Conservation (phyloP, 2,113 vertebrate species). For the Alexandromys fortis region DNA sequence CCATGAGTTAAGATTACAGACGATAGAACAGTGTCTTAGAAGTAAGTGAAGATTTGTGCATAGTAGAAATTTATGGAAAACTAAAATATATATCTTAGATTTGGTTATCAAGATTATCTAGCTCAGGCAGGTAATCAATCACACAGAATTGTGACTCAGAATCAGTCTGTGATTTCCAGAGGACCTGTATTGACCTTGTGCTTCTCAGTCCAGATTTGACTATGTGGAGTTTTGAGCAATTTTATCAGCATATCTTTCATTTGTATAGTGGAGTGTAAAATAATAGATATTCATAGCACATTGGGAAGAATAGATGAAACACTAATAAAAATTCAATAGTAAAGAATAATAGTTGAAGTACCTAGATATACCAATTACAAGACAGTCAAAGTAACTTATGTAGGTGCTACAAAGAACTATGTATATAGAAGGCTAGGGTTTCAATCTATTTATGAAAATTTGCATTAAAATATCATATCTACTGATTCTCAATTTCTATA, state of each 20-base stretch:
- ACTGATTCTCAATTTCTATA: background rate
- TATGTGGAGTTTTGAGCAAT: background rate
- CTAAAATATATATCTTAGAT: background rate
- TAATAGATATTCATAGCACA: background rate
- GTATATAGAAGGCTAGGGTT: background rate
- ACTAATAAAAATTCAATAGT: background rate
- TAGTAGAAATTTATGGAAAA: background rate
- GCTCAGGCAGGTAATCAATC: no score
- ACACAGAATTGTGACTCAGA: background rate
- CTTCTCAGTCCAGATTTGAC: background rate
- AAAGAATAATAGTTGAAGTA: background rate
- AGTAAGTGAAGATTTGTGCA: no score
- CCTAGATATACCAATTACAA: background rate
- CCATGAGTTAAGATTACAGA: background rate
- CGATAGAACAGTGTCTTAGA: no score
- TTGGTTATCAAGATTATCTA: background rate
- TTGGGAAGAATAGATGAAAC: background rate
- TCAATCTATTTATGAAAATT: constrained; percentile 24
- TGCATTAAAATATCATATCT: background rate
- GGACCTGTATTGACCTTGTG: background rate
- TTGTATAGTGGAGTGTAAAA: background rate
- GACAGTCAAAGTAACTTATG: background rate
- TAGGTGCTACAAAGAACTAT: background rate
- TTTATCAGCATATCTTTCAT: background rate
- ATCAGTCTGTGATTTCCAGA: background rate